Conservation (phyloP, 2,888 invertebrate genomes). For the Chydorus sphaericus region DNA sequence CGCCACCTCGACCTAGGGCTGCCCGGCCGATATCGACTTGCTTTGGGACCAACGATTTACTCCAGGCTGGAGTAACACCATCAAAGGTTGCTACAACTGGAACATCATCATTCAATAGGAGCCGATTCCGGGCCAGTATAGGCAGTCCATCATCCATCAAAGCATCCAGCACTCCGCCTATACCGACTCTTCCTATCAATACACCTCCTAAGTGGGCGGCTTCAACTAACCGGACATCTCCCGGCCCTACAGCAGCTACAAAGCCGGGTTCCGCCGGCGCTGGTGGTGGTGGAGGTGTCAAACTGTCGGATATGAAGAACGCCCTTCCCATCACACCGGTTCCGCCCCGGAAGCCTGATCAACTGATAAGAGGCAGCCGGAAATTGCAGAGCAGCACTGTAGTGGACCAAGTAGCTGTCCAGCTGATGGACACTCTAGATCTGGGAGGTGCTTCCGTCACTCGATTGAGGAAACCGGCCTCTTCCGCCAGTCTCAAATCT, state of each 20-base stretch:
- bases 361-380: neutral
- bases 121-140: conserved; percentile 3
- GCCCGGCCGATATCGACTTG: neutral
- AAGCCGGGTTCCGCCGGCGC: neutral
- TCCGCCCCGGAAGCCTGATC: neutral
- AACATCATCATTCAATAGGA: neutral
- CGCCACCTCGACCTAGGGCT: neutral
- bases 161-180: neutral
- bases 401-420: neutral
- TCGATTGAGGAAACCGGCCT: neutral
- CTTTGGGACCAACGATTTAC: neutral
- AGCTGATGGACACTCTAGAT: neutral
- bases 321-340: neutral
- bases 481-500: neutral
- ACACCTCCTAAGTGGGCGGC: neutral
- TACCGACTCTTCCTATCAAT: neutral
- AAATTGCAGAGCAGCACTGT: neutral
- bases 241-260: neutral
- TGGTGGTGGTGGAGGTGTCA: neutral
- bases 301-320: neutral
- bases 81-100: no score
- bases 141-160: neutral
- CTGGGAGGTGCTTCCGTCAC: neutral
- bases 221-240: neutral
- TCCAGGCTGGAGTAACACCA: neutral